Evolutionary conservation across 2,113 vertebrate genomes (phyloP).

Genomic region (Scophthalmus maximus): DNA sequence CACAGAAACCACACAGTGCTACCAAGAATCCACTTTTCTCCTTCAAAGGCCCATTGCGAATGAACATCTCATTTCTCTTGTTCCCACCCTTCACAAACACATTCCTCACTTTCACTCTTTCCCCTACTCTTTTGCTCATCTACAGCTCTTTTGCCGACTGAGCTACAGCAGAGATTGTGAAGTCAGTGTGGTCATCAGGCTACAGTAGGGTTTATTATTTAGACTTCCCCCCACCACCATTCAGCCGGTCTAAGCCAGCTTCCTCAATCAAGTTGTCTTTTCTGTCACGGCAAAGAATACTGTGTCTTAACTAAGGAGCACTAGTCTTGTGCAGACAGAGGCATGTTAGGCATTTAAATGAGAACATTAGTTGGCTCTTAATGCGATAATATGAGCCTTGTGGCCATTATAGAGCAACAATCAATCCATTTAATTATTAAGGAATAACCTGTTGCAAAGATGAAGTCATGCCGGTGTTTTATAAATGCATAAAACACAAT

Average conservation of each 20-base stretch:
- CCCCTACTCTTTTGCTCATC: conserved; percentile 29
- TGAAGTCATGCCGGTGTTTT: background rate
- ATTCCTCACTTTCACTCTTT: conserved; percentile 45
- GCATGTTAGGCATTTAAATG: conserved; percentile 29
- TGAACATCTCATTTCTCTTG: conserved; percentile 39
- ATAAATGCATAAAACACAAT: background rate
- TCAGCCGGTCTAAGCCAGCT: conserved; percentile 6
- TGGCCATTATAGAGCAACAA: background rate
- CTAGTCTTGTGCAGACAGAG: conserved; percentile 9
- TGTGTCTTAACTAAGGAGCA: conserved; percentile 5
- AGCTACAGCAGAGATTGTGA: conserved; percentile 37
- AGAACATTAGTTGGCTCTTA: conserved; percentile 13
- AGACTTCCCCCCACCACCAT: conserved; percentile 20
- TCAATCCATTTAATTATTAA: background rate
- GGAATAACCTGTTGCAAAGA: background rate
- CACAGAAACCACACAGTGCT: conserved; percentile 65
- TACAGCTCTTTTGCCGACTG: conserved; percentile 20
- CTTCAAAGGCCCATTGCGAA: conserved; percentile 26
- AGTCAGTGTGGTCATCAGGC: conserved; percentile 36
- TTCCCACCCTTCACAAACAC: conserved; percentile 39
- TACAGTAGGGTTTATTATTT: conserved; percentile 34
- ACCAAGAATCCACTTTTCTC: conserved; percentile 66
- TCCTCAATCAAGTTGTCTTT: conserved; percentile 14
- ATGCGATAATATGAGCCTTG: conserved; percentile 10
- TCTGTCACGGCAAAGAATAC: background rate